Evolutionary conservation across 1,140 invertebrate genomes (phyloP).

Genomic region (Paraescarpia echinospica): DNA sequence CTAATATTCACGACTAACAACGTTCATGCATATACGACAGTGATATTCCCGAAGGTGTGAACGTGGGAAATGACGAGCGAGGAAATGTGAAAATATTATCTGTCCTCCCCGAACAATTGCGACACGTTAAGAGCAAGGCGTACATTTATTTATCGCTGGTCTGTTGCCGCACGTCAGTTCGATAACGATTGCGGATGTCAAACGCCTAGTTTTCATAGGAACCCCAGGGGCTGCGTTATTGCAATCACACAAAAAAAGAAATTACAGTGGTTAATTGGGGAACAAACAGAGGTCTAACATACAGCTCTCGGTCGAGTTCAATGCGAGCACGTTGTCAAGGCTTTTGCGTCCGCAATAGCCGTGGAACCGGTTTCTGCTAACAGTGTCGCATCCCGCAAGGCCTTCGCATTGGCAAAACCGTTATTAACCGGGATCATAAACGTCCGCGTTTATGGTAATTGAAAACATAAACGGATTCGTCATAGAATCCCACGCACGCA

Average conservation of each 20-base stretch:
- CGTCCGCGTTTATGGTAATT: conserved; percentile 4
- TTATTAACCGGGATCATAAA: not conserved
- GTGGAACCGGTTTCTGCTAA: not conserved
- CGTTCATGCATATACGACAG: not conserved
- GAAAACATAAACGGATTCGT: not conserved
- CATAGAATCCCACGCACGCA: not conserved
- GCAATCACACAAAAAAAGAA: not conserved
- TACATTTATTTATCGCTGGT: not conserved
- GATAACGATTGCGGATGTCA: not conserved
- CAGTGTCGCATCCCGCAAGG: not conserved
- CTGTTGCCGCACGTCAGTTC: not conserved
- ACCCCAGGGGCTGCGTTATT: not conserved
- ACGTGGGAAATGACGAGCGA: not conserved
- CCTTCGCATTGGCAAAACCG: not conserved
- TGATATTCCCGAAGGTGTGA: not conserved
- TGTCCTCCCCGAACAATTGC: not conserved
- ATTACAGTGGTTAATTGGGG: not conserved
- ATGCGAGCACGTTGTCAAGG: not conserved
- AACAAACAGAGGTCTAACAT: not conserved
- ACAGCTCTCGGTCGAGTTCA: not conserved
- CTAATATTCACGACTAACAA: not conserved
- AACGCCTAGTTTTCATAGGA: not conserved
- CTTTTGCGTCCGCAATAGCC: not conserved
- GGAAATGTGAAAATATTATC: not conserved
- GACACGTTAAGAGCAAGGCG: not conserved